Base-by-base conservation (phyloP, 2,113 vertebrate species). In the Ovibos moschatus region DNA sequence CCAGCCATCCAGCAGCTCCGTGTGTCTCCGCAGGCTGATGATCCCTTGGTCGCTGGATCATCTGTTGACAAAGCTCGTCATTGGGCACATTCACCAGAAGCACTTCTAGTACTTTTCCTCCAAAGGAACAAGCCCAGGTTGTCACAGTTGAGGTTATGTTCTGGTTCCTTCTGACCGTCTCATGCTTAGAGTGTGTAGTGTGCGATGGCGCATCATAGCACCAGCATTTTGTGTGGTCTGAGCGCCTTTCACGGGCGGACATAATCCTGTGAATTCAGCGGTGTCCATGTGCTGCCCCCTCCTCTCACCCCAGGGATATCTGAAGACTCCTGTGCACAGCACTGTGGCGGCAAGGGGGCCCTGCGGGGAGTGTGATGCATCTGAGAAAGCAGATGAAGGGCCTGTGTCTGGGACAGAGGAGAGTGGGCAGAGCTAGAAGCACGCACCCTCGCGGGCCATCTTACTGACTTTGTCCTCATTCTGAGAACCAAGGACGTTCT, bases 381-480 rank as follows among this genome's bases (percentile, higher is more conserved):
- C 9, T 21, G n/a, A 88, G 43, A 87, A 93, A 58, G 13, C 9
- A 40, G 83, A 25, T 6, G 2, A 27, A 36, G 91, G 15, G 25
- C 4, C 2, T 6, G 21, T 25, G 43, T 93, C 27, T 71, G 90
- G 64, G 50, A 23, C 83, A 81, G 21, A 40, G 23, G 17, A 30
- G 14, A n/a, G 13, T 50, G n/a, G 43, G 57, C 40, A 50, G 64
- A 28, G 45, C 51, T 43, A 12, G 89, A 67, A 51, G 28, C 47
- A 30, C 15, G 36, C 12, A 28, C 43, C 17, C 16, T 55, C 51
- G 5, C 4, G 10, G 91, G 10, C 21, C 36, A 1, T 94, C 62
- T 7, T 94, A 8, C 30, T 30, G 71, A 94, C 27, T 10, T 51
- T 96, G 82, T 36, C 45, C 21, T 84, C 50, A n/a, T 96, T 94